Evolutionary conservation across 2,888 invertebrate genomes (phyloP).

Genomic region (Rotaria magnacalcarata): DNA sequence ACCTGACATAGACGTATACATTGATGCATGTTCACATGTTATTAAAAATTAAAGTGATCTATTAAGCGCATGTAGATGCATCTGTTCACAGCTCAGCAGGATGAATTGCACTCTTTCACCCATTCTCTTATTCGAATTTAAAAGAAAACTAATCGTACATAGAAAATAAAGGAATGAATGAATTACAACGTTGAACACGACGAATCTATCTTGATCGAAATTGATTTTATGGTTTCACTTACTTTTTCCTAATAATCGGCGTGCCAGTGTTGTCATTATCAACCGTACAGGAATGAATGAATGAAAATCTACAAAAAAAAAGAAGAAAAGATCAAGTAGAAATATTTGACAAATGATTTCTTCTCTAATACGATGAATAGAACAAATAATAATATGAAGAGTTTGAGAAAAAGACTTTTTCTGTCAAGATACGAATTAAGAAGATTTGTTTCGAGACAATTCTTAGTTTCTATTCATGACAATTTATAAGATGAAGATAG

Average conservation of each 20-base stretch:
- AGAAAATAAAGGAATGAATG: background rate
- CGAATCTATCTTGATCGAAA: too few relatives aligned
- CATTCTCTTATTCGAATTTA: background rate
- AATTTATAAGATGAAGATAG: background rate
- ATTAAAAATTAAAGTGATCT: background rate
- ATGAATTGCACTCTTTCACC: background rate
- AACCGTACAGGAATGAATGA: background rate
- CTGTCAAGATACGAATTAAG: background rate
- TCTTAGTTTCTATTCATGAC: too few relatives aligned
- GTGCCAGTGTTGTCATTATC: background rate
- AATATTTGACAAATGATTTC: background rate
- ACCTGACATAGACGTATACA: background rate
- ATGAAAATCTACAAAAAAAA: too few relatives aligned
- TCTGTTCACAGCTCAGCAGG: background rate
- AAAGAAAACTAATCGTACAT: background rate
- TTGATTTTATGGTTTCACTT: background rate
- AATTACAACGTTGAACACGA: background rate
- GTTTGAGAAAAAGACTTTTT: background rate
- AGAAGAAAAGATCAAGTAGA: background rate
- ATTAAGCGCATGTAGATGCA: background rate
- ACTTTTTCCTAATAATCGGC: background rate
- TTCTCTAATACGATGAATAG: background rate
- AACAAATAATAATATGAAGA: background rate
- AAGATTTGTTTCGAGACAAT: background rate
- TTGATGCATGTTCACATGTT: background rate